Base-by-base conservation (phyloP, 1,140 invertebrate species). In the Heliconius himera region DNA sequence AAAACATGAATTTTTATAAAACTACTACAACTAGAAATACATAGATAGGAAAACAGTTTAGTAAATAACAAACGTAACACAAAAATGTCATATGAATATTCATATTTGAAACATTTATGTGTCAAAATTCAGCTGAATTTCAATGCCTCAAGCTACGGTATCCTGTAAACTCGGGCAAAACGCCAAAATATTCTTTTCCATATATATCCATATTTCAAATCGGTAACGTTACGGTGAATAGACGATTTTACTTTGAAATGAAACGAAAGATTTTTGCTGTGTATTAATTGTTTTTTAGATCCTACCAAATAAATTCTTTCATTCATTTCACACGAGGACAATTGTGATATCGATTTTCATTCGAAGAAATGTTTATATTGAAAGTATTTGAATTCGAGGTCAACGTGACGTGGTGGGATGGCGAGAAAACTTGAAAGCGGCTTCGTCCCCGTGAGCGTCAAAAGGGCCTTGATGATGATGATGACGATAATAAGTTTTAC, bases 101-200 rank as follows among this genome's bases (percentile, higher is more conserved):
- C 60, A 66, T 66, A 66, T 66, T 66, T 66, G 60, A 26, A 66
- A 66, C 60, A 66, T 66, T 66, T 66, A 66, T 66, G 60, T 66
- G 60, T 66, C 60, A 66, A 66, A 66, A 66, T 66, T 66, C 60
- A 66, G 60, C 60, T 66, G 60, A 66, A 66, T 66, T 66, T 66
- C 60, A 66, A 66, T 66, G 60, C 60, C 60, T 66, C 60, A 66
- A 66, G 60, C 60, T 26, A 66, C 60, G 60, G 60, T 22, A 66
- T 66, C 60, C 60, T 66, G 60, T 66, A 66, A 66, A 66, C 60
- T 66, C 60, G 9, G 60, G 60, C 60, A 16, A 66, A 66, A 66
- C 29, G 60, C 60, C 60, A 66, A 66, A 66, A 66, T 66, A 66
- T 66, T 66, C 60, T 66, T 66, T 66, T 26, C 22, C 60, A 26